phyloP scores from a whole-genome alignment of 2,113 vertebrate genomes.

The Callithrix jacchus region DNA sequence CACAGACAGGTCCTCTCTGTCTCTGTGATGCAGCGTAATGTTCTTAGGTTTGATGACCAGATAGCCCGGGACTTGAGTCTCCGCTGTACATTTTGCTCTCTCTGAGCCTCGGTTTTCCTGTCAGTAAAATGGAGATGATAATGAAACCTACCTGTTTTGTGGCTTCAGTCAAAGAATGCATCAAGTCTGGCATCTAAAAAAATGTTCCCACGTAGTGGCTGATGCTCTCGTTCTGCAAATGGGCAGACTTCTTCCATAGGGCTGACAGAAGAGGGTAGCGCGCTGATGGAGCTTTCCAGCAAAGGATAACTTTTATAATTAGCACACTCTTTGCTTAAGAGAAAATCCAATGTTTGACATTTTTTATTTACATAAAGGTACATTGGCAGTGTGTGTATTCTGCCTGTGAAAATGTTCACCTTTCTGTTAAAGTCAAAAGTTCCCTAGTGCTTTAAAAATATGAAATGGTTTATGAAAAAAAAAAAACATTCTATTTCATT shows the following conservation, averaged over 20 bases:
- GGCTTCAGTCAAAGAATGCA: background rate
- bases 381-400: background rate
- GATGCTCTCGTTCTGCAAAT: background rate
- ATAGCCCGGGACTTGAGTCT: background rate
- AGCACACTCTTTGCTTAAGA: slow-evolving; percentile 29
- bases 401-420: background rate
- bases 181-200: background rate
- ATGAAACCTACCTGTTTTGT: background rate
- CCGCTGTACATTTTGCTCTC: background rate
- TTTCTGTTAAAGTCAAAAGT: slow-evolving; percentile 50
- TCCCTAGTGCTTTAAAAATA: background rate
- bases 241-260: background rate
- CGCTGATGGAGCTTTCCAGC: background rate
- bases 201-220: background rate
- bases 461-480: background rate
- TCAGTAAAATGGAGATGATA: background rate
- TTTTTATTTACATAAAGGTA: slow-evolving; percentile 43
- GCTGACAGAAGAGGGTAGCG: background rate
- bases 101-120: background rate
- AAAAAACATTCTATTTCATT: background rate
- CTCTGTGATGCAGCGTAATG: background rate
- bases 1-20: background rate
- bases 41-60: background rate
- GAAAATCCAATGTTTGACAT: slow-evolving; percentile 10
- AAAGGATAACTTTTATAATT: slow-evolving; percentile 43